A percentile compares a stretch with the other conserved stretches of the same genome.
Evolutionary conservation across 2,888 invertebrate species (phyloP).

Genomic region (Ochropleura plecta): DNA sequence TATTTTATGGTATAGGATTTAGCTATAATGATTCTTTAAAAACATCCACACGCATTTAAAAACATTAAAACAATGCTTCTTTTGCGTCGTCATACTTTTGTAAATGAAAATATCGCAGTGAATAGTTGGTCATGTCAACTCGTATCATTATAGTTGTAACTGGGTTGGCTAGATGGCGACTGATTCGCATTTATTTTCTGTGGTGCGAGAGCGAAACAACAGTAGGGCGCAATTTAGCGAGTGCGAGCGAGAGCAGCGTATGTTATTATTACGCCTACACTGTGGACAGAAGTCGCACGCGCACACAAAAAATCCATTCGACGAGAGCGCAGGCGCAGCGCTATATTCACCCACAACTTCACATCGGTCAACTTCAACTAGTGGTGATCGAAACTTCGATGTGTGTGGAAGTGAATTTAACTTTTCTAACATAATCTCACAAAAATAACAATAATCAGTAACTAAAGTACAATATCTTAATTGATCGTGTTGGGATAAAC

Average conservation of each 20-base stretch:
- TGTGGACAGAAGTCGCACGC: slow-evolving; percentile 87
- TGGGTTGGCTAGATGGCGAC: slow-evolving; percentile 85
- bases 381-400: slow-evolving; percentile 89
- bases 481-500: slow-evolving; percentile 85
- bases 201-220: slow-evolving; percentile 71
- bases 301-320: slow-evolving; percentile 87
- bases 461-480: slow-evolving; percentile 88
- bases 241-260: slow-evolving; percentile 81
- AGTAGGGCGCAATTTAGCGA: slow-evolving; percentile 51
- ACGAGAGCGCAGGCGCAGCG: slow-evolving; percentile 88
- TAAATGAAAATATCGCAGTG: slow-evolving; percentile 42
- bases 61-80: slow-evolving; percentile 36
- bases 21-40: not conserved
- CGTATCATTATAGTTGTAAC: slow-evolving; percentile 71
- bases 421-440: slow-evolving; percentile 90
- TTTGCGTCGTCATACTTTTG: slow-evolving; percentile 26
- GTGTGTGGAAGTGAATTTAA: slow-evolving; percentile 90
- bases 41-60: not conserved
- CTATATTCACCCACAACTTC: slow-evolving; percentile 90
- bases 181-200: slow-evolving; percentile 70
- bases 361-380: slow-evolving; percentile 89
- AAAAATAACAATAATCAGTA: slow-evolving; percentile 89
- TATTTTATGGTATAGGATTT: not conserved
- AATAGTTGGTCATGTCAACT: slow-evolving; percentile 59
- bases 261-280: slow-evolving; percentile 88